Conservation (phyloP, 2,113 vertebrate genomes). For the Apodemus sylvaticus region DNA sequence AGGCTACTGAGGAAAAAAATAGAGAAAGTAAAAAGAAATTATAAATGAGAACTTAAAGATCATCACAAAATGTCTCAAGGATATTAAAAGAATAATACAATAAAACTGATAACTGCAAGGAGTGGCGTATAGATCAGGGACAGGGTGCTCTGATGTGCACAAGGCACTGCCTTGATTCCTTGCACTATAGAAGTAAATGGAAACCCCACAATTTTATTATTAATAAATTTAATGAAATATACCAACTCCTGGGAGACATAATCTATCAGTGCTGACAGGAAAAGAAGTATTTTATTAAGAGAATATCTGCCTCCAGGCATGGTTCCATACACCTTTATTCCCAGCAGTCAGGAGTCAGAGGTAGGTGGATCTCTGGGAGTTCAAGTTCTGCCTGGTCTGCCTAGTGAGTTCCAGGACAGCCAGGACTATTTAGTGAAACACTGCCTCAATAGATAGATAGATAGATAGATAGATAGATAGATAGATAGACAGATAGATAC, state of each 20-base stretch:
- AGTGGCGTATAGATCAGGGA: neutral
- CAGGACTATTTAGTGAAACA: neutral
- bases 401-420: neutral
- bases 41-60: neutral
- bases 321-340: neutral
- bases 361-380: neutral
- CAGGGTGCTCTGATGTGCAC: neutral
- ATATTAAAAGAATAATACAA: neutral
- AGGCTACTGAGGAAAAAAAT: neutral
- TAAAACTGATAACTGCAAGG: neutral
- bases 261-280: neutral
- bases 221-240: neutral
- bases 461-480: too few relatives aligned
- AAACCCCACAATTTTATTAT: neutral
- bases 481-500: neutral
- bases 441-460: too few relatives aligned
- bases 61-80: neutral
- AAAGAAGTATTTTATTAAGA: neutral
- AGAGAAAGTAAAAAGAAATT: neutral
- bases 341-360: neutral
- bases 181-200: neutral
- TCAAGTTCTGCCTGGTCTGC: neutral
- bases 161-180: neutral
- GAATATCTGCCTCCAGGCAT: neutral
- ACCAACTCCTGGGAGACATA: neutral